phyloP scores from a whole-genome alignment of 2,113 vertebrate species.

The Cyphotilapia sp. region DNA sequence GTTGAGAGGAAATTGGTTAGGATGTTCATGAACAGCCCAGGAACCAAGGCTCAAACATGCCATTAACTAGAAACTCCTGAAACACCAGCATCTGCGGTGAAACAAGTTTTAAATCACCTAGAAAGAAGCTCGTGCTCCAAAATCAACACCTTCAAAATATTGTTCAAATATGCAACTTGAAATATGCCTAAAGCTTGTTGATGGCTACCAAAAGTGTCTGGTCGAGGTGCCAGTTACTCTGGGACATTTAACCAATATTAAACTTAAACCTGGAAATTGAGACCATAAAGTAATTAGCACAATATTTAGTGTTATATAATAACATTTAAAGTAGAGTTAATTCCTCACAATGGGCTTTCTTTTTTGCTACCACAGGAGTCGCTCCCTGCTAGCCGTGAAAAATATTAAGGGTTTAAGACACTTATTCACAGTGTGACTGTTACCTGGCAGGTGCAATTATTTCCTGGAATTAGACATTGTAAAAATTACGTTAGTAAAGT shows the following conservation, averaged over 20 bases:
- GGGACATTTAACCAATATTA: neutral
- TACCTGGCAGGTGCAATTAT: neutral
- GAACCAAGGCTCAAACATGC: neutral
- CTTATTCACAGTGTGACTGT: neutral
- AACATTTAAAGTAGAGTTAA: neutral
- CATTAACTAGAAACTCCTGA: neutral
- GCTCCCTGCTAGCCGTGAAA: neutral
- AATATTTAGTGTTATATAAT: neutral
- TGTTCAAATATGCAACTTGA: neutral
- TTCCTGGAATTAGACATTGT: neutral
- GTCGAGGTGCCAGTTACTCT: accelerated
- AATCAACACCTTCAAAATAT: neutral
- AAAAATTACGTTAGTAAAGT: neutral
- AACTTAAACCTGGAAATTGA: neutral
- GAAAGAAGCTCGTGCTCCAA: neutral
- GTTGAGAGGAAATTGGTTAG: neutral
- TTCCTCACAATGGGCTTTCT: neutral
- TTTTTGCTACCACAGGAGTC: neutral
- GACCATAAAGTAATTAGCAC: neutral
- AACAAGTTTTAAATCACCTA: neutral
- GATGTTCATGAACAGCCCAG: neutral
- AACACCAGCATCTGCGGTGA: neutral
- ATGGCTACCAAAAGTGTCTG: neutral
- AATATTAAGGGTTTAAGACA: neutral
- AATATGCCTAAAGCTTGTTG: neutral